A percentile compares a stretch with the other conserved stretches of the same genome.
These are phyloP conservation scores for Calliopum simillimum DNA, from an alignment of 2,888 invertebrate genomes.

Conservation along the genomic window DNA sequence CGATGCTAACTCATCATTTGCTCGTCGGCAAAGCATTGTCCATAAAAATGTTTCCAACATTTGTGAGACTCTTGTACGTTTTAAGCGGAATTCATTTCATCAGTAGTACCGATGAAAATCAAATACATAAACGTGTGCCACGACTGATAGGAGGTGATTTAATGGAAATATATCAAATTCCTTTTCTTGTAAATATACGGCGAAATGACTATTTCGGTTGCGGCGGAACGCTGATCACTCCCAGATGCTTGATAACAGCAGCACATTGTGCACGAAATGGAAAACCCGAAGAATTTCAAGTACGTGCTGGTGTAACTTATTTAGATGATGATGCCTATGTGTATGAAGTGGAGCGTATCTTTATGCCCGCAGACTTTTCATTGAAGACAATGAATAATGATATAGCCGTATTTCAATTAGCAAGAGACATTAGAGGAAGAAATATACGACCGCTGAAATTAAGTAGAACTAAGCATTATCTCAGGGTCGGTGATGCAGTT, in stretches of 20 bases:
- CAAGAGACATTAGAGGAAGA: conserved; percentile 45
- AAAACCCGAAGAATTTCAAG: conserved; percentile 46
- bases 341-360: conserved; percentile 46
- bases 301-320: conserved; percentile 54
- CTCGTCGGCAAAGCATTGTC: too few relatives aligned
- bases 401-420: conserved; percentile 55
- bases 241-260: conserved; percentile 59
- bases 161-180: conserved; percentile 47
- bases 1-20: too few relatives aligned
- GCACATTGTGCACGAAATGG: conserved; percentile 56
- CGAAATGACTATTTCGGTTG: conserved; percentile 55
- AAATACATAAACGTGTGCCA: conserved; percentile 37
- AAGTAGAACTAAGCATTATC: conserved; percentile 37
- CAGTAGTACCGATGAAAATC: not conserved
- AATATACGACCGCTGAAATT: conserved; percentile 48
- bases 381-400: conserved; percentile 53
- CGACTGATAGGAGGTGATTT: conserved; percentile 59
- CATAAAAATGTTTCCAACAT: too few relatives aligned
- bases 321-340: conserved; percentile 50
- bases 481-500: conserved; percentile 46
- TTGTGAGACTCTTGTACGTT: too few relatives aligned
- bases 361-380: conserved; percentile 49
- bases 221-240: conserved; percentile 58
- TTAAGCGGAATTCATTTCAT: too few relatives aligned
- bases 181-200: conserved; percentile 58